Evolutionary conservation across 2,113 vertebrate genomes (phyloP).

Genomic region (Rhinolophus sinicus): DNA sequence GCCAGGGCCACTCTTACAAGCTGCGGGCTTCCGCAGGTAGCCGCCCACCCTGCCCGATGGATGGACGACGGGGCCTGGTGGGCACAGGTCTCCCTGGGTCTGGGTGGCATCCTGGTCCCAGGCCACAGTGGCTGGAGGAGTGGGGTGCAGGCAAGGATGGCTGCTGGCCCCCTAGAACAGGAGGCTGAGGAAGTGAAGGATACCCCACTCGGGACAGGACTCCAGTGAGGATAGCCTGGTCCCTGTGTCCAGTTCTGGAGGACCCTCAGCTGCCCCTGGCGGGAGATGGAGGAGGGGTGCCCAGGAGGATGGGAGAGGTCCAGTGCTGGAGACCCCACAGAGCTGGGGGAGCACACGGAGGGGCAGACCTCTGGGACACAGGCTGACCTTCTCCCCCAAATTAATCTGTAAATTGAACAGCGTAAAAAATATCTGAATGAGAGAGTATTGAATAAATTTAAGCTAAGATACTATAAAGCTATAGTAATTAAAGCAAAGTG

Average conservation of each 20-base stretch:
- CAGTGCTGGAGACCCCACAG: background rate
- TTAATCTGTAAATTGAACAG: background rate
- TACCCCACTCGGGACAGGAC: accelerated
- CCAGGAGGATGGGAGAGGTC: background rate
- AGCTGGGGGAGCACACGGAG: background rate
- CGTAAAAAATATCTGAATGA: background rate
- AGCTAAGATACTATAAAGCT: background rate
- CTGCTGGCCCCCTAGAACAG: background rate
- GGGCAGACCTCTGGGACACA: background rate
- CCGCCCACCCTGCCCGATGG: accelerated
- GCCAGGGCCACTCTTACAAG: too few relatives aligned
- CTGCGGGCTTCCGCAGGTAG: background rate
- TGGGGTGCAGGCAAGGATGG: background rate
- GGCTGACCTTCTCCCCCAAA: background rate
- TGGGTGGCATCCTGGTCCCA: background rate
- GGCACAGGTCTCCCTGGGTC: background rate
- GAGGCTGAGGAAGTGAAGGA: background rate
- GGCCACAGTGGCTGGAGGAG: background rate
- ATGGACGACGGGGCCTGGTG: accelerated
- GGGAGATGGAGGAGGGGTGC: background rate
- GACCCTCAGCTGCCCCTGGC: background rate
- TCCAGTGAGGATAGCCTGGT: background rate
- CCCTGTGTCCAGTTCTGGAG: background rate
- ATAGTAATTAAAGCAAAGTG: too few relatives aligned
- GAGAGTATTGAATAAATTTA: background rate